Conservation (phyloP, 1,140 invertebrate genomes). For the Amyelois transitella region DNA sequence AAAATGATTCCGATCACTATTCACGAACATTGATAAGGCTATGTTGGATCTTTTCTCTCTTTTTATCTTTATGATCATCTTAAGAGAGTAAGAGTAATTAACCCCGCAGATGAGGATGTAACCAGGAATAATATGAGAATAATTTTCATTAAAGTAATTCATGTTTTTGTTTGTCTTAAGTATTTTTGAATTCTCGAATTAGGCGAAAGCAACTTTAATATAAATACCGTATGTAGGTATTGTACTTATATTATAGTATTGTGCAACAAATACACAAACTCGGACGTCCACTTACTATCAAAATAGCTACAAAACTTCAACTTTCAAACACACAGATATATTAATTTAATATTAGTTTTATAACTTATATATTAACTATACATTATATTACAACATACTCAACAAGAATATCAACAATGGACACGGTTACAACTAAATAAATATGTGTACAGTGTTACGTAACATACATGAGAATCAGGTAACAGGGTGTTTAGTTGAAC, state of each 20-base stretch:
- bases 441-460: constrained; percentile 28
- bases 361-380: constrained; percentile 30
- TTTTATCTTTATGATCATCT: too few relatives aligned
- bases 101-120: too few relatives aligned
- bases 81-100: too few relatives aligned
- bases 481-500: constrained; percentile 45
- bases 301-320: not conserved
- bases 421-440: constrained; percentile 53
- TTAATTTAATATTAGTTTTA: constrained; percentile 18
- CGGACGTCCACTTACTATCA: not conserved
- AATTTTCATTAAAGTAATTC: too few relatives aligned
- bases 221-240: too few relatives aligned
- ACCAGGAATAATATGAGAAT: too few relatives aligned
- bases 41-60: too few relatives aligned
- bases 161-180: too few relatives aligned
- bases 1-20: too few relatives aligned
- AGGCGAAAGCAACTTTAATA: too few relatives aligned
- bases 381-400: constrained; percentile 67
- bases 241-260: not conserved
- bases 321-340: constrained; percentile 5
- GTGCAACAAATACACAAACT: not conserved
- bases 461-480: constrained; percentile 24
- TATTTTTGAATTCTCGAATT: too few relatives aligned
- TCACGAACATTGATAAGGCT: too few relatives aligned
- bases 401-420: constrained; percentile 74